Evolutionary conservation across 2,113 vertebrate species (phyloP), one percentile per base, ranked within the genome.

Genomic region (Bubo bubo): DNA sequence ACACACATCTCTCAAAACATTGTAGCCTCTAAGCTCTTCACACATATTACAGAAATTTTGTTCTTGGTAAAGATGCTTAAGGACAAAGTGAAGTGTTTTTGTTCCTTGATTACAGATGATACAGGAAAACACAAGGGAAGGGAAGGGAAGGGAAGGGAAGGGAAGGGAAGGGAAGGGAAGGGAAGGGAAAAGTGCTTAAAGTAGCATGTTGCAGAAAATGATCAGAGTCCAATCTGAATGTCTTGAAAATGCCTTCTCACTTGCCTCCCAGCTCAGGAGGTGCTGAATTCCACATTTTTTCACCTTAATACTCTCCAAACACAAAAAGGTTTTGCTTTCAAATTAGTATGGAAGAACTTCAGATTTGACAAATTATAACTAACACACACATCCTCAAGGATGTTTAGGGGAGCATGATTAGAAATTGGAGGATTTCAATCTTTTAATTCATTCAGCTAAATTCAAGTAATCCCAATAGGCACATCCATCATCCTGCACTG

Each of bases 371-470:
- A 88, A 79, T 64, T 77, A 24, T 17, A 73, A 37, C 14, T 53
- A 72, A 26, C 28, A 64, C 16, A n/a, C 3, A 41, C 8, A 80
- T 86, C 28, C 23, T 90, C 22, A 67, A 95, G 32, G 43, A 85
- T 94, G 24, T 74, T 73, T 68, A 1, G 0, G 37, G 28, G 6
- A 20, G 1, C 0, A 0, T 37, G n/a, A 77, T 63, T 88, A 88
- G 71, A 86, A 94, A 79, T 24, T 0, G 1, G 14, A 86, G 56
- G 5, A 47, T 79, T 92, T 92, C n/a, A 85, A 59, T 68, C 14
- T 59, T 58, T 74, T 71, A 68, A 45, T 32, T 59, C 6, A 59
- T 70, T 67, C 37, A 50, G 24, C 55, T 79, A 67, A 79, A 88
- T 82, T 81, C n/a, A 79, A 32, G 32, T 41, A 67, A 63, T 72